Evolutionary conservation across 2,888 invertebrate genomes (phyloP), one percentile per base, ranked within the genome.

Genomic region (Crossocerus cetratus): DNA sequence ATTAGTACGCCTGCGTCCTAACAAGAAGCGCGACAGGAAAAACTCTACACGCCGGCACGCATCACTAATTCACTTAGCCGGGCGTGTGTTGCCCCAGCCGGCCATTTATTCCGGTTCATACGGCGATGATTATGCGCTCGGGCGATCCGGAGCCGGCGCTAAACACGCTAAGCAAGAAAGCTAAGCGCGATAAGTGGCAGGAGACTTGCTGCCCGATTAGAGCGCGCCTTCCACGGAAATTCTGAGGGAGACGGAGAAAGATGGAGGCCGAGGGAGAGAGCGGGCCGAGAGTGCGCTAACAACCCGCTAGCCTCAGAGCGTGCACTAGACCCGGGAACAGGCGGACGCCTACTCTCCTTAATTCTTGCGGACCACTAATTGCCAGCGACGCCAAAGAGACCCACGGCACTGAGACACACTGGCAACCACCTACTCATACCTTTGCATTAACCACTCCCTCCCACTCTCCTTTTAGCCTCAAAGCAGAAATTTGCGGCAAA

Each of bases 101-200:
- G 58, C 61, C 65, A 14, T 77, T 77, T 78, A 80, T 78, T 78
- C 80, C 69, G 68, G 75, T 77, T 68, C 72, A 63, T 76, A 78
- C 81, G 63, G 72, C 72, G 78, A 80, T 82, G 78, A 86, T 83
- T 85, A 84, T 74, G 76, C 76, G 80, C 81, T 80, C 77, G 74
- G 78, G 77, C 70, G 79, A 80, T 76, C 76, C 66, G 66, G 81
- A 80, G 32, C 3, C n/a, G n/a, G 32, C 32, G 86, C 80, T 87
- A 86, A 86, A 84, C 80, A 73, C 78, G 79, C 83, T 86, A 86
- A 86, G 74, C 78, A 69, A 77, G 78, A 69, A 66, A 72, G 77
- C 67, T 69, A 60, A 18, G 71, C 82, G 85, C 72, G 71, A 32
- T 32, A 32, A 32, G 32, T 32, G 32, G 8, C 32, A 32, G 32